Evolutionary conservation across 2,888 invertebrate species (phyloP), one percentile per base, ranked within the genome.

Genomic region (Polydrusus tereticollis): DNA sequence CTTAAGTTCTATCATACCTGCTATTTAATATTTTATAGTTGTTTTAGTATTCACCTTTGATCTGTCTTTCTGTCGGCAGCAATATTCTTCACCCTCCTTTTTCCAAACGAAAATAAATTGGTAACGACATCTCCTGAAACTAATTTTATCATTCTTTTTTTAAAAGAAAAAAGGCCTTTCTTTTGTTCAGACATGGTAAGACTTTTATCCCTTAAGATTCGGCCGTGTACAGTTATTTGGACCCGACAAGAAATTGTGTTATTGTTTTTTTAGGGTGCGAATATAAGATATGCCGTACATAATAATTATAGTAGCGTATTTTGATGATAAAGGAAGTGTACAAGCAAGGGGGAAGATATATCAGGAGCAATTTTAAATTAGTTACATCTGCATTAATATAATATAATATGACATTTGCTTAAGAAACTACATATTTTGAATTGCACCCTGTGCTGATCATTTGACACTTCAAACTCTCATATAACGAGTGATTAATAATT

Each of bases 171-270:
- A 50, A 12, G 14, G 26, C 14, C 14, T 16, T 16, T 43, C 18
- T 50, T 50, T 26, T 23, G 23, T 26, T 26, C 26, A 50, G 50
- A 50, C 50, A 23, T 50, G 26, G 26, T 50, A 50, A 23, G 50
- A 50, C 50, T 50, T 50, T 50, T n/a, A 50, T 50, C 50, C 50
- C 26, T 26, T n/a, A 26, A 50, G 14, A 26, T 50, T 50, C 14
- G 6, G 50, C 14, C 26, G 26, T 50, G 50, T 23, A 7, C 23
- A 26, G 50, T 50, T 50, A 26, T 50, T 50, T 50, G 23, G 26
- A 14, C 50, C 26, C 50, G 21, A 14, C 26, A 5, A 14, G 23
- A 50, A 50, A 50, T 50, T 50, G 14, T 14, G 50, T 50, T 50
- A 14, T 23, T 47, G 20, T 47, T 47, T 47, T 47, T 16, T 43